These are phyloP conservation scores for Apotomis betuletana DNA, from an alignment of 2,888 invertebrate species.

Conservation along the genomic window DNA sequence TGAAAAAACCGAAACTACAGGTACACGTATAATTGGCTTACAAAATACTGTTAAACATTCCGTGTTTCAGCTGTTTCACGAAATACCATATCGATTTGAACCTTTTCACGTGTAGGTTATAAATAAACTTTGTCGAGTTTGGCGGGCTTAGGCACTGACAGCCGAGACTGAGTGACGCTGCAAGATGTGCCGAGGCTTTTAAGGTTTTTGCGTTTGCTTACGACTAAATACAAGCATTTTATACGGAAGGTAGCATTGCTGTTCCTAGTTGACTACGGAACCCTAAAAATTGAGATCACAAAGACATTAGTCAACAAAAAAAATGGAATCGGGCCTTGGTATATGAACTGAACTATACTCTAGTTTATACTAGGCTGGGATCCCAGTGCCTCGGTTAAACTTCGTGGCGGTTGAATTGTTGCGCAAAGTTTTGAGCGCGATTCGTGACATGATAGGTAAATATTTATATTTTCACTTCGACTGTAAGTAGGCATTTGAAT, in stretches of 20 bases:
- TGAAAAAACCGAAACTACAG: not conserved
- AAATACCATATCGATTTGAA: not conserved
- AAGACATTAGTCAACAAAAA: too few species aligned
- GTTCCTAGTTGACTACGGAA: too few species aligned
- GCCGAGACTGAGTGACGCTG: constrained; percentile 24
- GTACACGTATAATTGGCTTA: not conserved
- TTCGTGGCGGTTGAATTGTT: too few species aligned
- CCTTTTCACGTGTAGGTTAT: constrained; percentile 24
- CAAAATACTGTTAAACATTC: not conserved
- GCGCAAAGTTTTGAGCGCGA: too few species aligned
- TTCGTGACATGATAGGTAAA: too few species aligned
- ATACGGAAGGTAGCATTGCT: not conserved
- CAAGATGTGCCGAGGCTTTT: constrained; percentile 21
- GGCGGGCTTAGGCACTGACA: constrained; percentile 28
- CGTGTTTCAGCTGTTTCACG: not conserved
- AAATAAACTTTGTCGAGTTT: constrained; percentile 29
- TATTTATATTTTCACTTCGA: constrained; percentile 4
- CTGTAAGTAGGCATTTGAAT: not conserved
- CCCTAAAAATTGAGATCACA: too few species aligned
- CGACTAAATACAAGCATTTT: not conserved
- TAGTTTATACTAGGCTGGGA: too few species aligned
- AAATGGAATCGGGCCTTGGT: too few species aligned
- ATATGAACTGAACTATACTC: too few species aligned
- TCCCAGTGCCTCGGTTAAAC: too few species aligned
- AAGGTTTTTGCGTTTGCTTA: constrained; percentile 7